Evolutionary conservation across 2,888 invertebrate genomes (phyloP).

Genomic region (Gastracanthus pulcherrimus): DNA sequence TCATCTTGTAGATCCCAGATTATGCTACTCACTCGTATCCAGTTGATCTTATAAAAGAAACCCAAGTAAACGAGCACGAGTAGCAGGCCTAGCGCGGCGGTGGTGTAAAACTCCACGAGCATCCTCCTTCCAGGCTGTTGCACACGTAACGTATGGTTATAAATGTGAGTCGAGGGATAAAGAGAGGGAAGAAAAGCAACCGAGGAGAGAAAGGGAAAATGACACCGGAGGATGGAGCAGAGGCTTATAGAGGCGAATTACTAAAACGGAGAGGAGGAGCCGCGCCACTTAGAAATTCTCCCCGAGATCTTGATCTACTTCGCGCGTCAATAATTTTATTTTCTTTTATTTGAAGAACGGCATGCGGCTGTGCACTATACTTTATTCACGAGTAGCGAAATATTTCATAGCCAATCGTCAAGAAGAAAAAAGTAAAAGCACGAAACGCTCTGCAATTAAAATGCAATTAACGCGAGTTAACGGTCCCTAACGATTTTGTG

Average conservation of each 20-base stretch:
- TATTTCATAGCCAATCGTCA: too few species aligned
- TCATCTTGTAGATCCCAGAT: too few species aligned
- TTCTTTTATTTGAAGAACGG: not conserved
- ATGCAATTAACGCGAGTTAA: too few species aligned
- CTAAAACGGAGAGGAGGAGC: not conserved
- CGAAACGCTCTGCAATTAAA: too few species aligned
- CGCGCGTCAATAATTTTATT: not conserved
- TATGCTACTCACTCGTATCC: conserved; percentile 70
- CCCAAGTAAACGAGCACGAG: conserved; percentile 61
- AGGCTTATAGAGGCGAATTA: conserved; percentile 8
- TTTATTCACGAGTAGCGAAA: too few species aligned
- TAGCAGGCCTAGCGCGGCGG: conserved; percentile 23
- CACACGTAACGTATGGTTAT: too few species aligned
- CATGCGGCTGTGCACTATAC: too few species aligned
- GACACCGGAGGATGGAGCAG: not conserved
- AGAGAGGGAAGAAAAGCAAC: conserved; percentile 37
- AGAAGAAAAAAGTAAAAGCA: too few species aligned
- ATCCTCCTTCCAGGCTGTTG: conserved; percentile 46
- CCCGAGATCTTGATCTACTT: not conserved
- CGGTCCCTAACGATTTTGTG: too few species aligned
- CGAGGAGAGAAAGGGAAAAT: not conserved
- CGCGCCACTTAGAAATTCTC: not conserved
- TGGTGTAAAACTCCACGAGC: conserved; percentile 42
- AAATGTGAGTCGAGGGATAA: conserved; percentile 17
- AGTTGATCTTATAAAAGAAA: conserved; percentile 72